A percentile compares a stretch with the other conserved stretches of the same genome.
phyloP scores from a whole-genome alignment of 2,888 invertebrate genomes.

The Neuroscelio doddi region DNA sequence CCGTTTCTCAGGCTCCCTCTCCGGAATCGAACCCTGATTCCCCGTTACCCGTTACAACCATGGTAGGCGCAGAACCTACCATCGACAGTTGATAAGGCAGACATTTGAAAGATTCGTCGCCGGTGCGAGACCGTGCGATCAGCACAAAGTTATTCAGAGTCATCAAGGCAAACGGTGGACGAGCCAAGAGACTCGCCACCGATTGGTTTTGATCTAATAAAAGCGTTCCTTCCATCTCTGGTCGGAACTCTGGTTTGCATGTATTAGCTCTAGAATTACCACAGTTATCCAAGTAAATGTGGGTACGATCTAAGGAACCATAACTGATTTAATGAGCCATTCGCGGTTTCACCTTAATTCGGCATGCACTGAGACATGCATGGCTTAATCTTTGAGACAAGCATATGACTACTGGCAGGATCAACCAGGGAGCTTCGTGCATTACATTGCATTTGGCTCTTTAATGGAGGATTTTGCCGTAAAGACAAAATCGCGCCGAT shows the following conservation, averaged over 20 bases:
- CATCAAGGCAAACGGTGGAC: constrained; percentile 72
- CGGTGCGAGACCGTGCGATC: constrained; percentile 65
- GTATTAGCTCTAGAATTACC: constrained; percentile 81
- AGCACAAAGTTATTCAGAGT: constrained; percentile 72
- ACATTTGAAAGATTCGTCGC: constrained; percentile 77
- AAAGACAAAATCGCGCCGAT: no score
- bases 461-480: no score
- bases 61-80: constrained; percentile 55
- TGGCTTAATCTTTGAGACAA: constrained; percentile 81
- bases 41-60: constrained; percentile 79
- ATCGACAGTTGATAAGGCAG: constrained; percentile 79
- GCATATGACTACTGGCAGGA: constrained; percentile 77
- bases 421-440: constrained; percentile 69
- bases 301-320: constrained; percentile 74
- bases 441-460: no score
- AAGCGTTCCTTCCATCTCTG: constrained; percentile 65
- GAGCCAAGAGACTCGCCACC: constrained; percentile 67
- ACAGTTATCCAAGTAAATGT: constrained; percentile 76
- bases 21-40: constrained; percentile 84
- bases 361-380: constrained; percentile 79
- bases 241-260: constrained; percentile 74
- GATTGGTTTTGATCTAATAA: constrained; percentile 72
- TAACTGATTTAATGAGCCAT: constrained; percentile 78
- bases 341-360: constrained; percentile 75
- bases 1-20: constrained; percentile 82